phyloP scores from a whole-genome alignment of 2,888 invertebrate genomes.

The Limnephilus auricula region DNA sequence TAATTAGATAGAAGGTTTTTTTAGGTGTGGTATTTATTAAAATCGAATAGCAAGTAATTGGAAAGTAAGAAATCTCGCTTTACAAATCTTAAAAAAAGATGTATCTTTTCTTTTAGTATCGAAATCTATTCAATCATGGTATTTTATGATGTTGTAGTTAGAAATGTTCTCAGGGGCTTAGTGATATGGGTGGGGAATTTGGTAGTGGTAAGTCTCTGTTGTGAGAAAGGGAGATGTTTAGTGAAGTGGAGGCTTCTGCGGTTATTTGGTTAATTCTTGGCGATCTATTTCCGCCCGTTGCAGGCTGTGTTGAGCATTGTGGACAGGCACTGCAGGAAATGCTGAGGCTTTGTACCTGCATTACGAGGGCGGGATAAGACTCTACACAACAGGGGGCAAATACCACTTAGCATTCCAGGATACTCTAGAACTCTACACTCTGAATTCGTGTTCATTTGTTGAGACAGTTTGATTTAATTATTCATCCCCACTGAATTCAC shows the following conservation, averaged over 20 bases:
- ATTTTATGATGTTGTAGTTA: not conserved
- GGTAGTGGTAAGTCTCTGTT: not conserved
- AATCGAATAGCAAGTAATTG: not conserved
- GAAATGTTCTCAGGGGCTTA: not conserved
- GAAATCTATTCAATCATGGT: not conserved
- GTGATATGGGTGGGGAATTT: not conserved
- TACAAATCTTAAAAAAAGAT: not conserved
- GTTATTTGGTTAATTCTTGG: conserved; percentile 39
- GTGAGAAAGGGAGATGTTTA: not conserved
- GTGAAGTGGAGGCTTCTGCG: not conserved
- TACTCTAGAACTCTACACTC: not conserved
- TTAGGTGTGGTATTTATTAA: not conserved
- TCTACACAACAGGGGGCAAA: not conserved
- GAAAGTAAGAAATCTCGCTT: not conserved
- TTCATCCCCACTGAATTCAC: not conserved
- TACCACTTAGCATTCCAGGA: not conserved
- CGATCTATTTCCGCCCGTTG: not conserved
- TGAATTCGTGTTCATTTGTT: not conserved
- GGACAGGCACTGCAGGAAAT: conserved; percentile 37
- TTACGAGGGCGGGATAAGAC: not conserved
- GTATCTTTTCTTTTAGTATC: too few relatives aligned
- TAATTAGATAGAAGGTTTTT: not conserved
- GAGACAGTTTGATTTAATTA: not conserved
- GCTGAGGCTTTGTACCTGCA: conserved; percentile 27
- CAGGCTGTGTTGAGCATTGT: not conserved